Base-by-base conservation (phyloP, 2,113 vertebrate genomes). In the Myodes glareolus region DNA sequence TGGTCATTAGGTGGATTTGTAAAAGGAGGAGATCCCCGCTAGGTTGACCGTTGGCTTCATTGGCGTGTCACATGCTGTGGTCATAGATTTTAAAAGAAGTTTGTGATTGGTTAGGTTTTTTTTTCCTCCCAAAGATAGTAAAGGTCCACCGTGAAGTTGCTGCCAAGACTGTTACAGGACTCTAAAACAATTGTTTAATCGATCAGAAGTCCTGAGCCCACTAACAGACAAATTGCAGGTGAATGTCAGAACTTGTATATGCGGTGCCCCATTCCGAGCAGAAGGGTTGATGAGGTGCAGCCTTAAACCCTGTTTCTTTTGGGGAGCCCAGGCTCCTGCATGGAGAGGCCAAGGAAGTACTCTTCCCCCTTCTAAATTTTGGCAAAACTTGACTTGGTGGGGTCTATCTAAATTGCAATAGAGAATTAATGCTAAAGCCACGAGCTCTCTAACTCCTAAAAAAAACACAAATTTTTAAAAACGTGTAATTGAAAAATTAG, bases 401-500 rank as follows among this genome's bases (percentile, higher is more conserved):
- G 67, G 55, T 68, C 33, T 50, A 3, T 45, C 23, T 33, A 23
- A 36, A n/a, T 25, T 14, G 13, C 82, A n/a, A 8, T 61, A 10
- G 21, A 75, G 52, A 92, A n/a, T 39, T 73, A 47, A 8, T 65
- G 73, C 82, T 88, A 76, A 93, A 90, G 82, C 67, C 23, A 42
- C 12, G 11, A 55, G n/a, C 63, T 91, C 52, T 29, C 50, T 88
- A 68, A 92, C 73, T 93, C 68, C 42, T 58, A 45, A 75, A 84
- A 96, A 52, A 52, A 52, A 52, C 19, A 73, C 29, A 90, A n/a
- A 63, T 19, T 82, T 61, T 14, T 5, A 84, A 65, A 87, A 42
- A 63, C 42, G 25, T 52, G 13, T 91, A 95, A 97, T 81, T 92
- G 94, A 95, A 93, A 94, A 95, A 55, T 96, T 90, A 94, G 90